phyloP scores from a whole-genome alignment of 2,113 vertebrate species.

The Periophthalmus modestus region DNA sequence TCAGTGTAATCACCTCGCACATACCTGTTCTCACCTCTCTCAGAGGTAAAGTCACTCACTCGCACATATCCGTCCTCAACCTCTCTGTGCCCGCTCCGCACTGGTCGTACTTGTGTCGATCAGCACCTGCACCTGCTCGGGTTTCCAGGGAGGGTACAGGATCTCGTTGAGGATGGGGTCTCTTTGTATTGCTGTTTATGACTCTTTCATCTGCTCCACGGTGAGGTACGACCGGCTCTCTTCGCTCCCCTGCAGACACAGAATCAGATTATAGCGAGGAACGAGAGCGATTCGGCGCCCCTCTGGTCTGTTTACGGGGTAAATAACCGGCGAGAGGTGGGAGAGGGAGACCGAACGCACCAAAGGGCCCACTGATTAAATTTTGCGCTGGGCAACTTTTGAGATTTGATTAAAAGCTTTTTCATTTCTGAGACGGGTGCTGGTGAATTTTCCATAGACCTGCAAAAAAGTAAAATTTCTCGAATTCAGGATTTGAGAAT shows the following conservation, averaged over 20 bases:
- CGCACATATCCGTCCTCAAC: conserved; percentile 73
- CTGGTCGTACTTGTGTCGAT: conserved; percentile 98
- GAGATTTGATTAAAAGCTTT: conserved; percentile 55
- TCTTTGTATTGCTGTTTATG: conserved; percentile 91
- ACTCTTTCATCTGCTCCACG: conserved; percentile 96
- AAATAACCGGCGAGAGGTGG: conserved; percentile 24
- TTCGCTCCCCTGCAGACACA: conserved; percentile 85
- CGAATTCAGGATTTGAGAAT: no score
- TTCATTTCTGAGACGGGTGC: conserved; percentile 43
- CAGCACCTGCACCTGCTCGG: conserved; percentile 93
- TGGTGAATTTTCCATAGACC: conserved; percentile 26
- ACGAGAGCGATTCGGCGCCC: background rate
- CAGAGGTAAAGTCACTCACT: no score
- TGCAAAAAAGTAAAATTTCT: background rate
- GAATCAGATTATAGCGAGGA: background rate
- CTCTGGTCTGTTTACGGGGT: conserved; percentile 6
- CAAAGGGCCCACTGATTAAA: conserved; percentile 50
- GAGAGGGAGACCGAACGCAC: conserved; percentile 12
- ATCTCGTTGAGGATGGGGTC: conserved; percentile 97
- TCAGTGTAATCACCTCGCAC: no score
- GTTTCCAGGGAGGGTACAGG: conserved; percentile 93
- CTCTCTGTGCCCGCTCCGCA: conserved; percentile 84
- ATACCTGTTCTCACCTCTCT: no score
- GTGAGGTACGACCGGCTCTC: conserved; percentile 89
- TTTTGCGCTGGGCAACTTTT: conserved; percentile 54